Percentiles rank a stretch among this genome's conserved stretches.
Evolutionary conservation across 2,888 invertebrate species (phyloP).

Genomic region (Frankliniella intonsa): DNA sequence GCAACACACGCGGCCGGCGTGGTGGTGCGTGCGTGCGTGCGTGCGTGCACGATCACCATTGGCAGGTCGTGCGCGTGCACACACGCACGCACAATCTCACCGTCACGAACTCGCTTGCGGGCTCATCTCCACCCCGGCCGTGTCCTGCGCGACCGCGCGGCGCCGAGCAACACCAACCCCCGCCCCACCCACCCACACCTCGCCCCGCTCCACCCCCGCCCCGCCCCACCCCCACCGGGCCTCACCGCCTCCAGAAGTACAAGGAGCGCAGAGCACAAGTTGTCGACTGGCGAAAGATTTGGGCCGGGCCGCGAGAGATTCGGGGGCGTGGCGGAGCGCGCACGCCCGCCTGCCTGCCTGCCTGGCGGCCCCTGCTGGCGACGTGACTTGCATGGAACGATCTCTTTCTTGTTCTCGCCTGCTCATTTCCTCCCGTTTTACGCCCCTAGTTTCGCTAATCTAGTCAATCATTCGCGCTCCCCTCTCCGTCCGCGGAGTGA

Average conservation of each 20-base stretch:
- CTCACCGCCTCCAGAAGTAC: not conserved
- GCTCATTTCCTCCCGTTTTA: not conserved
- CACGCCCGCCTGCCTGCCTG: not conserved
- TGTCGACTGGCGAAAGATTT: constrained; percentile 16
- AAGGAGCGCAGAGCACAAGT: not conserved
- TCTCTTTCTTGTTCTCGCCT: constrained; percentile 19
- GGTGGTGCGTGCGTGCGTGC: not conserved
- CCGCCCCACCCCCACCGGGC: not conserved
- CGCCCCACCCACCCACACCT: too few relatives aligned
- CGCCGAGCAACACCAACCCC: too few relatives aligned
- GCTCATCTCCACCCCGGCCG: too few relatives aligned
- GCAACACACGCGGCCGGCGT: not conserved
- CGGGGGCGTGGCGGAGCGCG: not conserved
- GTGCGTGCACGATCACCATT: not conserved
- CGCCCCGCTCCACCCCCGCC: too few relatives aligned
- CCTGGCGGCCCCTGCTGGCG: not conserved
- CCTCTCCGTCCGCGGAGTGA: not conserved
- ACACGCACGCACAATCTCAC: not conserved
- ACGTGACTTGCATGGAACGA: constrained; percentile 19
- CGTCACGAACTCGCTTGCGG: constrained; percentile 9
- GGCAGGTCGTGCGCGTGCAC: not conserved
- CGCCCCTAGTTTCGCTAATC: constrained; percentile 22
- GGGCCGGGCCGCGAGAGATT: constrained; percentile 25
- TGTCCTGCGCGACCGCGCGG: too few relatives aligned
- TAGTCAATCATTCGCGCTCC: constrained; percentile 11